Base-by-base conservation (phyloP, 2,888 invertebrate species). In the Phania funesta region DNA sequence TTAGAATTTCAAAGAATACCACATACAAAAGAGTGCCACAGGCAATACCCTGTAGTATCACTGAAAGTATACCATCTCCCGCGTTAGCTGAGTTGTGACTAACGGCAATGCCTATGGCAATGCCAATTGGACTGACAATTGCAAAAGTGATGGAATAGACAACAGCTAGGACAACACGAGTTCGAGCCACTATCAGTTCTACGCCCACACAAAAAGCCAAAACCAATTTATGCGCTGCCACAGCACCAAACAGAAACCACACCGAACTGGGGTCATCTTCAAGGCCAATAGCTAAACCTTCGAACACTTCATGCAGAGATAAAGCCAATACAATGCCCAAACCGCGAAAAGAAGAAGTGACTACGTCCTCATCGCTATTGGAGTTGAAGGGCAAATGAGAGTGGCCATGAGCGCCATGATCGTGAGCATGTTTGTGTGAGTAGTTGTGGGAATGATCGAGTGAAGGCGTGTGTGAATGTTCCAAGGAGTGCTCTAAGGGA, bases 1-100 rank as follows among this genome's bases (percentile, higher is more conserved):
- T 93, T 86, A 98, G 93, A 70, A 98, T 96, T 92, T 99, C 98
- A 90, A 98, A 98, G 92, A 98, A 98, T n/a, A 98, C 97, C 16
- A 99, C 97, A 91, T 98, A 99, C 3, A 99, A 92, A 50, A 99
- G 93, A 0, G 98, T 98, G 13, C 98, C 99, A 54, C 96, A 95
- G 0, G 98, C 98, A 77, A 98, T 91, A 3, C 97, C 98, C 92
- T 98, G 96, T 13, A 90, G 77, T 32, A 95, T 92, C 48, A 94
- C 94, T 0, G 94, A 94, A 16, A 93, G 92, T 7, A 95, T 91
- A 20, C 93, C 93, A 1, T 93, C 92, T 0, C 93, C 93, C 0
- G 93, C 91, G 0, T 93, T 92, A 1, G 92, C 92, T 60, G 92
- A 91, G 24, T 93, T 94, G 46, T 95, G 90, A 2, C 93, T 89